Evolutionary conservation across 2,888 invertebrate species (phyloP), one percentile per base, ranked within the genome.

Genomic region (Standfussiana lucernea): DNA sequence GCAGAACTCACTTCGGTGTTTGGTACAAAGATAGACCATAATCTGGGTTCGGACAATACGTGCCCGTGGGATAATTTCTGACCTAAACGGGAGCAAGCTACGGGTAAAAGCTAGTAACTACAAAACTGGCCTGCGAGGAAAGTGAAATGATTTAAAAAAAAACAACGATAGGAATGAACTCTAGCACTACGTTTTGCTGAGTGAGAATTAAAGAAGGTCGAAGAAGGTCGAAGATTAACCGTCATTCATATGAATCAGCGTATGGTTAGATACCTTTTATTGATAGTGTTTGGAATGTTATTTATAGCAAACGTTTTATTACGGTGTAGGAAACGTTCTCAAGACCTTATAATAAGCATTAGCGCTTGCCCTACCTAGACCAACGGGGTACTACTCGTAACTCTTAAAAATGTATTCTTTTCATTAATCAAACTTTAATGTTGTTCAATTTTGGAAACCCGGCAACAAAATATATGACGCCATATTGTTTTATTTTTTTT

Each of bases 401-500:
- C 35, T 35, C 35, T 35, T 21, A 59, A 59, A 53, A 11, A 13
- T n/a, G n/a, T 53, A 2, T 50, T 50, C 3, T 50, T 50, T 50
- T 53, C 11, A n/a, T 5, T 13, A 11, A n/a, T 11, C 4, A 53
- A 50, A 53, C n/a, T 53, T 53, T 56, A 7, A 28, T 3, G 56
- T 32, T 59, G 13, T 77, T 69, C 50, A 5, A 50, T 68, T 59
- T 77, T 72, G 15, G 3, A 79, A 79, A 79, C 24, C 28, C 8
- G 24, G 18, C 11, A 40, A 37, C 28, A 53, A 68, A 56, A 67
- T 18, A 32, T 53, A 18, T 62, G 67, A 76, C 24, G 13, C 4
- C 7, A 28, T 69, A 2, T 53, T 82, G 15, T 3, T 70, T 50
- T n/a, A n/a, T n/a, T n/a, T 71, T 69, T 72, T 92, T 91, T 37